phyloP scores from a whole-genome alignment of 1,140 invertebrate species.

The Ectropis grisescens region DNA sequence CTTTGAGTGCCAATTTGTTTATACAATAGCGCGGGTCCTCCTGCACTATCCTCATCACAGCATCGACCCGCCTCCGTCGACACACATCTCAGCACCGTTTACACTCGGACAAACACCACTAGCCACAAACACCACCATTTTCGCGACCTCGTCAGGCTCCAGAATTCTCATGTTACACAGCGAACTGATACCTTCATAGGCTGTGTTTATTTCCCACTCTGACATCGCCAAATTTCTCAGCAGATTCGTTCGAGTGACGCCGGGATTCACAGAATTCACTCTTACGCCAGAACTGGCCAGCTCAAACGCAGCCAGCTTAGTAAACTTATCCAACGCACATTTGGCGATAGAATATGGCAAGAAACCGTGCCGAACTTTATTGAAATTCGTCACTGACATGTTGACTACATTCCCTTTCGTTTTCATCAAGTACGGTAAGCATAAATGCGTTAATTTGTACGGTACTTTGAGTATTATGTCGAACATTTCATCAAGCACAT shows the following conservation, averaged over 20 bases:
- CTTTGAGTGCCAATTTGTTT: no score
- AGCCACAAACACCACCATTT: constrained; percentile 83
- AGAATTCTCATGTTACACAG: constrained; percentile 79
- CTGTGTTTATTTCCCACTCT: constrained; percentile 62
- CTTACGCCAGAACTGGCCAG: constrained; percentile 67
- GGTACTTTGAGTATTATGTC: constrained; percentile 79
- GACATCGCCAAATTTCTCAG: constrained; percentile 70
- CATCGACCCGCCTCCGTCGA: no score
- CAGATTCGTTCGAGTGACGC: constrained; percentile 73
- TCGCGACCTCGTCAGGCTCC: constrained; percentile 78
- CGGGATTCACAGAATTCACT: constrained; percentile 77
- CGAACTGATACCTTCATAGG: constrained; percentile 80
- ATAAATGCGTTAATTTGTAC: constrained; percentile 79
- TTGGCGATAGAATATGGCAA: constrained; percentile 15
- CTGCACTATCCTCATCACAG: no score
- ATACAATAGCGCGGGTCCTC: no score
- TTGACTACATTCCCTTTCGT: constrained; percentile 43
- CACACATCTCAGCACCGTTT: constrained; percentile 80
- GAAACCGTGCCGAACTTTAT: constrained; percentile 15
- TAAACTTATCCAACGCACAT: constrained; percentile 75
- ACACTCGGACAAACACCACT: constrained; percentile 82
- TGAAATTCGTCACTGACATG: constrained; percentile 9
- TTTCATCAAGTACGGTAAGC: constrained; percentile 78
- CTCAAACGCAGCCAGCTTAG: constrained; percentile 73
- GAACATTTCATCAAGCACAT: constrained; percentile 78